A percentile compares a stretch with the other conserved stretches of the same genome.
These are phyloP conservation scores for Drosophila bocqueti DNA, from an alignment of 1,140 invertebrate species.

Conservation along the genomic window DNA sequence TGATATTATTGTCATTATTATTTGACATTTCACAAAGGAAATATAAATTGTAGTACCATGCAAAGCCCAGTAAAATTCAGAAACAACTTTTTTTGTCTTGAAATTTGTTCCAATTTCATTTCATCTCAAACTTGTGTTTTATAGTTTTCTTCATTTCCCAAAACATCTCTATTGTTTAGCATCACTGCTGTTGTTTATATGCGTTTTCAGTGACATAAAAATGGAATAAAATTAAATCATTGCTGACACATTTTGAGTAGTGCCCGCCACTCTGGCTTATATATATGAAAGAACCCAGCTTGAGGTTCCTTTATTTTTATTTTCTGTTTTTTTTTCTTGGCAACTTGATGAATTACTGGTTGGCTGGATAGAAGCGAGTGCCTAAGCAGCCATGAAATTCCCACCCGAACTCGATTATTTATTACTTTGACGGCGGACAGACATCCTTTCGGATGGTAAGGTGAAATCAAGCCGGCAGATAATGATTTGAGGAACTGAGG, in stretches of 20 bases:
- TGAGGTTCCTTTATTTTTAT: conserved; percentile 13
- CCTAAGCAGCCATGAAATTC: conserved; percentile 49
- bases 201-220: conserved; percentile 43
- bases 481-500: conserved; percentile 36
- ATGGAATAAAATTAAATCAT: conserved; percentile 74
- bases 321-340: conserved; percentile 11
- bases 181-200: not conserved
- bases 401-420: conserved; percentile 39
- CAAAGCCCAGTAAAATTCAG: no score
- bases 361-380: conserved; percentile 41
- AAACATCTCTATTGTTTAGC: not conserved
- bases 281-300: conserved; percentile 46
- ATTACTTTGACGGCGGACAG: conserved; percentile 37
- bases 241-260: conserved; percentile 74
- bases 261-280: conserved; percentile 22
- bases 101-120: not conserved
- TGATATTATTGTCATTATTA: no score
- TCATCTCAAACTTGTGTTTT: no score
- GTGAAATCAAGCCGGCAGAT: conserved; percentile 41
- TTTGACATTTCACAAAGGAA: no score
- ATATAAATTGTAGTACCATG: no score
- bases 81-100: no score
- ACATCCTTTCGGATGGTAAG: conserved; percentile 31
- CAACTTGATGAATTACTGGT: conserved; percentile 63
- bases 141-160: not conserved